Evolutionary conservation across 2,797 vertebrate species (phyloP).

Genomic region (Enteromius trimaculatus): DNA sequence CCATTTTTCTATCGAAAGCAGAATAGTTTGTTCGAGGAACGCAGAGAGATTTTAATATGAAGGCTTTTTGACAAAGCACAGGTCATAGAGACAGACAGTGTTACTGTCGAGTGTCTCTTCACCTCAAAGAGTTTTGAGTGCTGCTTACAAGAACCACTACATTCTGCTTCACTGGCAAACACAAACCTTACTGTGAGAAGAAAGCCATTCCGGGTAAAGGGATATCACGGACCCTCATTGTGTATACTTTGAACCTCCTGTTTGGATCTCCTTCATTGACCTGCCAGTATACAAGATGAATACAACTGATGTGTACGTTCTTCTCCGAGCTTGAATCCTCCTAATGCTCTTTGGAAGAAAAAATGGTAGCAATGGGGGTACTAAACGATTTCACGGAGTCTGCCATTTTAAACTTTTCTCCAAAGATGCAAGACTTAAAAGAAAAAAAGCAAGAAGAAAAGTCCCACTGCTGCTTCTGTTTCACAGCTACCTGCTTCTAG

Average conservation of each 20-base stretch:
- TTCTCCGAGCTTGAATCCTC: constrained; percentile 28
- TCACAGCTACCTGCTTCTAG: constrained; percentile 60
- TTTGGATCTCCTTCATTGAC: constrained; percentile 42
- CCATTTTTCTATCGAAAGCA: constrained; percentile 74
- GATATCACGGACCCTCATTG: constrained; percentile 41
- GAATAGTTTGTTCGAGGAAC: constrained; percentile 45
- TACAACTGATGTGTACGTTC: constrained; percentile 29
- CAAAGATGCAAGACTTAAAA: constrained; percentile 44
- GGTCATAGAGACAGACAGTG: constrained; percentile 31
- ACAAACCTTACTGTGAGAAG: constrained; percentile 56
- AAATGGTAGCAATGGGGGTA: constrained; percentile 14
- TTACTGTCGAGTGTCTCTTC: constrained; percentile 39
- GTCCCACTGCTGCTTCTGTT: constrained; percentile 64
- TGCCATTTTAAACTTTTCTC: constrained; percentile 37
- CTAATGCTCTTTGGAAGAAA: constrained; percentile 19
- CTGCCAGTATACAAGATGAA: constrained; percentile 47
- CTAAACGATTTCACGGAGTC: constrained; percentile 10
- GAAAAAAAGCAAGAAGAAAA: not conserved
- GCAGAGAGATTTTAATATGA: constrained; percentile 30
- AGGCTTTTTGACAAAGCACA: constrained; percentile 47
- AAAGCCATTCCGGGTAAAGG: constrained; percentile 53
- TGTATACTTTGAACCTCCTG: constrained; percentile 34
- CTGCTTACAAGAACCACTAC: constrained; percentile 43
- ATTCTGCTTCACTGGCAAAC: constrained; percentile 47
- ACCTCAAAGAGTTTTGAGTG: constrained; percentile 32